These are phyloP conservation scores for Epirrhoe alternata DNA, from an alignment of 2,888 invertebrate species.

Conservation along the genomic window DNA sequence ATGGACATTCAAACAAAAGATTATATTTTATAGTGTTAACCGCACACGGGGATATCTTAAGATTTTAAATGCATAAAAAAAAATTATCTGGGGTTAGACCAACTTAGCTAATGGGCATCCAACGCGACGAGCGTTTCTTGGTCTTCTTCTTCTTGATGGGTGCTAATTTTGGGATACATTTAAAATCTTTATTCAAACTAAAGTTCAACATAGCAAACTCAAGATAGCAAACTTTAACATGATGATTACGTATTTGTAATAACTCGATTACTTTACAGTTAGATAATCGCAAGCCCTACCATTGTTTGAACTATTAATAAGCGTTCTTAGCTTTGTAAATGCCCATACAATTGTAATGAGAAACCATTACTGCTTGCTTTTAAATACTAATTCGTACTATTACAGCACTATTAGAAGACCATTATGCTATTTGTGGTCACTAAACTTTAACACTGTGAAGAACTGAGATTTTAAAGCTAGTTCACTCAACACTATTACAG, in stretches of 20 bases:
- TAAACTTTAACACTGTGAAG: constrained; percentile 43
- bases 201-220: background rate
- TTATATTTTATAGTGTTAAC: too few relatives aligned
- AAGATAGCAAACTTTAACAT: background rate
- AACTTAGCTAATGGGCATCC: too few relatives aligned
- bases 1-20: too few relatives aligned
- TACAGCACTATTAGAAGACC: constrained; percentile 45
- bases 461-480: constrained; percentile 12
- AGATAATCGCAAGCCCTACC: constrained; percentile 11
- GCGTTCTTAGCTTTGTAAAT: constrained; percentile 59
- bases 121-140: too few relatives aligned
- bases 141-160: too few relatives aligned
- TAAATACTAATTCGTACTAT: constrained; percentile 39
- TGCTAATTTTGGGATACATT: too few relatives aligned
- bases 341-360: constrained; percentile 51
- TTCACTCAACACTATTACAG: background rate
- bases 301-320: constrained; percentile 49
- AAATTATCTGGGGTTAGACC: too few relatives aligned
- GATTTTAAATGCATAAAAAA: too few relatives aligned
- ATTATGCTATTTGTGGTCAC: constrained; percentile 49
- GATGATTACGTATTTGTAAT: background rate
- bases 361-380: constrained; percentile 33
- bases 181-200: too few relatives aligned
- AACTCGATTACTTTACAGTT: constrained; percentile 9
- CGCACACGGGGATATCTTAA: too few relatives aligned